Evolutionary conservation across 2,888 invertebrate species (phyloP).

Genomic region (Anoplius nigerrimus): DNA sequence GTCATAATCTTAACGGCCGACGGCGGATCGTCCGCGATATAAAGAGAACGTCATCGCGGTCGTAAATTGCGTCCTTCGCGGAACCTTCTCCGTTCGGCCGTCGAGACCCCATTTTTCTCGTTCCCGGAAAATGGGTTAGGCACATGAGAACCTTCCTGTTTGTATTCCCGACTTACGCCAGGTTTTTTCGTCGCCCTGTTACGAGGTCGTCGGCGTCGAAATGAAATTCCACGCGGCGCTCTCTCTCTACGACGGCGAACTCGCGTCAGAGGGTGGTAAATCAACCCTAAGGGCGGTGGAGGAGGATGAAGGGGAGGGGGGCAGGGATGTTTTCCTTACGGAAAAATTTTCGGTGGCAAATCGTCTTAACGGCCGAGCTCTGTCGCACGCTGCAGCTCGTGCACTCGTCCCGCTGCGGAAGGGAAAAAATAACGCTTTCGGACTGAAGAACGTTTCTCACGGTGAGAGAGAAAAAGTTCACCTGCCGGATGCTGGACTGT

Average conservation of each 20-base stretch:
- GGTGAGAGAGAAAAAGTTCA: too few relatives aligned
- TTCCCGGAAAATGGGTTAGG: slow-evolving; percentile 48
- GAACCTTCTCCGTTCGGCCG: neutral
- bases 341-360: slow-evolving; percentile 51
- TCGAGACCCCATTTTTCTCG: slow-evolving; percentile 40
- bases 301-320: slow-evolving; percentile 1
- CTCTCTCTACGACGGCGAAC: slow-evolving; percentile 35
- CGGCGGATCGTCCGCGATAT: neutral
- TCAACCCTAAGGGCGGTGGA: too few relatives aligned
- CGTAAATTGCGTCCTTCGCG: slow-evolving; percentile 20
- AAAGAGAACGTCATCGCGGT: slow-evolving; percentile 8
- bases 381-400: neutral
- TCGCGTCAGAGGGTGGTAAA: slow-evolving; percentile 17
- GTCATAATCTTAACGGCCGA: neutral
- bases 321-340: slow-evolving; percentile 5
- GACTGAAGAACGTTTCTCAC: too few relatives aligned
- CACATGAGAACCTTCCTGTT: slow-evolving; percentile 47
- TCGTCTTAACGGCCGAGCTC: slow-evolving; percentile 25
- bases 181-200: slow-evolving; percentile 35
- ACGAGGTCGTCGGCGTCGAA: slow-evolving; percentile 46
- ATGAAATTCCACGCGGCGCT: slow-evolving; percentile 60
- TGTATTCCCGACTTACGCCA: slow-evolving; percentile 45
- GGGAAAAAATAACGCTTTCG: too few relatives aligned
- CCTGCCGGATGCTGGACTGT: too few relatives aligned
- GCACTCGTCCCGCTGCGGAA: too few relatives aligned